Evolutionary conservation across 2,113 vertebrate species (phyloP), one percentile per base, ranked within the genome.

Genomic region (Eurystomus gularis): DNA sequence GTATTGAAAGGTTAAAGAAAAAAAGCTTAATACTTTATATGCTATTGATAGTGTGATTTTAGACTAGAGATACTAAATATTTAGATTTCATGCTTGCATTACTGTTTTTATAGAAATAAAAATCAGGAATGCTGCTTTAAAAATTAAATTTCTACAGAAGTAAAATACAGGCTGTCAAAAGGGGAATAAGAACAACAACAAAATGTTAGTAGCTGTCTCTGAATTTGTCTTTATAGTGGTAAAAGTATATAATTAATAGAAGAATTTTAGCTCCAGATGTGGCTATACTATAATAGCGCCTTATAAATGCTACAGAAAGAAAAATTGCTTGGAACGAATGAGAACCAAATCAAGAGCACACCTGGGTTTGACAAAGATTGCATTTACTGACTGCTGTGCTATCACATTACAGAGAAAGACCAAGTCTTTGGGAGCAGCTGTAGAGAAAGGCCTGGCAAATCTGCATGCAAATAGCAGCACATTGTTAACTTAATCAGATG

Each of bases 401-500:
- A 99, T 99, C 99, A 98, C 98, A 98, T 99, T 99, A 99, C 98
- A 98, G 98, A 98, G 98, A 99, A 98, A 98, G 98, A 98, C 99
- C 98, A 98, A 98, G 98, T 98, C 98, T 98, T 98, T 90, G 98
- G 98, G 98, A 98, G 98, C 98, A 99, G 98, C 98, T 98, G 98
- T 98, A 98, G 98, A 98, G 98, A 99, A 97, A 98, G 99, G 98
- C 98, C 98, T 98, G 97, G 98, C 97, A 99, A 99, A 99, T 99
- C 99, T 99, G 99, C 99, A 99, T 99, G 99, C 99, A 99, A 99
- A 99, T 99, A 99, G 99, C 99, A 99, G 98, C 98, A 99, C 99
- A 99, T 99, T 99, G 99, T 99, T 99, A 99, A 99, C 99, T 99
- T 99, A 99, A 99, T 99, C 99, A 99, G 99, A 99, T 99, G 99